A percentile compares a stretch with the other conserved stretches of the same genome.
phyloP scores from a whole-genome alignment of 1,140 invertebrate genomes.

The Muscidifurax raptorellus region DNA sequence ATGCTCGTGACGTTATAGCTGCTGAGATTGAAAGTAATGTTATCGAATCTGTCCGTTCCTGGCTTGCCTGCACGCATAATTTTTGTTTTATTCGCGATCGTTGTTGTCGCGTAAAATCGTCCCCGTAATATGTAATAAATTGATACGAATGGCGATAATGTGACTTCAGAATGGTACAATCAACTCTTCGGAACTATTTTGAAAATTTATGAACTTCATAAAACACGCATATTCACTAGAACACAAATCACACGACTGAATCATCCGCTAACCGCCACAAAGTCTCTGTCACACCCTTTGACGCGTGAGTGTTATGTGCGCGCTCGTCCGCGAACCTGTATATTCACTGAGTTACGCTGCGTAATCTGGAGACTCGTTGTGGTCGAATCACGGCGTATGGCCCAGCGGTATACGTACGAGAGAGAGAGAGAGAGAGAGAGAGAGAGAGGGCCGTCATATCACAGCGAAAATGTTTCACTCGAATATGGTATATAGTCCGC shows the following conservation, averaged over 20 bases:
- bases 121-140: background rate
- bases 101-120: too few species aligned
- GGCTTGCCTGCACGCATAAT: background rate
- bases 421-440: too few species aligned
- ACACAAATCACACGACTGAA: too few species aligned
- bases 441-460: background rate
- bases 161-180: too few species aligned
- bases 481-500: background rate
- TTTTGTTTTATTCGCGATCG: background rate
- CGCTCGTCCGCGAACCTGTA: too few species aligned
- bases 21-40: conserved; percentile 8
- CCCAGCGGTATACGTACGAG: background rate
- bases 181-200: too few species aligned
- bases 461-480: conserved; percentile 11
- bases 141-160: conserved; percentile 11
- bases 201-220: background rate
- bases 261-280: too few species aligned
- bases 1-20: background rate
- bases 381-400: background rate
- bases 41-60: background rate
- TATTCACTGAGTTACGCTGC: too few species aligned
- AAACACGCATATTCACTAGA: background rate
- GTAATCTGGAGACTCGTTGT: background rate
- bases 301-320: too few species aligned
- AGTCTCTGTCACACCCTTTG: too few species aligned